phyloP scores from a whole-genome alignment of 2,888 invertebrate species.

The Drosophila mayaguana region DNA sequence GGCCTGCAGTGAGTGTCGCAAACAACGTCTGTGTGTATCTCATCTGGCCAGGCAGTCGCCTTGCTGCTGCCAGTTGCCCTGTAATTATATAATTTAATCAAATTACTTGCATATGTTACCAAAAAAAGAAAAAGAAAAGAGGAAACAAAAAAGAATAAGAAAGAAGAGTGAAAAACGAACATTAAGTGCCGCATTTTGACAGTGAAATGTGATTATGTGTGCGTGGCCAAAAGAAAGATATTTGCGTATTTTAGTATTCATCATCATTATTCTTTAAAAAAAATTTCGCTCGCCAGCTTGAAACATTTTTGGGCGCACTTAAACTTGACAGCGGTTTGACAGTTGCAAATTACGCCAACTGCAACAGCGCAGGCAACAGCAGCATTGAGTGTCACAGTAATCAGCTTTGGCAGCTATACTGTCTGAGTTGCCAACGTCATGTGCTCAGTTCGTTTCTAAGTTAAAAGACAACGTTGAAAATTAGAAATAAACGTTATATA shows the following conservation, averaged over 20 bases:
- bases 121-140: slow-evolving; percentile 36
- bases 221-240: slow-evolving; percentile 71
- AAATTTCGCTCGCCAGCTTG: slow-evolving; percentile 50
- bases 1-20: slow-evolving; percentile 86
- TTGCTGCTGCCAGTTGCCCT: slow-evolving; percentile 57
- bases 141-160: slow-evolving; percentile 27
- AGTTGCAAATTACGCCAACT: slow-evolving; percentile 68
- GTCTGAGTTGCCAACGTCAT: background rate
- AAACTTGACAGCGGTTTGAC: slow-evolving; percentile 69
- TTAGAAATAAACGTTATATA: background rate
- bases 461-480: background rate
- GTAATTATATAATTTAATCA: slow-evolving; percentile 84
- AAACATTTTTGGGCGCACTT: slow-evolving; percentile 65
- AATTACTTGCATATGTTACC: slow-evolving; percentile 83
- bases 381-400: slow-evolving; percentile 21
- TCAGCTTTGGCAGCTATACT: background rate
- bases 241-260: slow-evolving; percentile 78
- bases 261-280: slow-evolving; percentile 71
- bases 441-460: slow-evolving; percentile 11
- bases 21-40: slow-evolving; percentile 47
- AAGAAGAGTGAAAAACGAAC: slow-evolving; percentile 39
- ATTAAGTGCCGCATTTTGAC: slow-evolving; percentile 72
- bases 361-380: slow-evolving; percentile 13
- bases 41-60: slow-evolving; percentile 6
- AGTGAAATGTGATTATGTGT: slow-evolving; percentile 72